Conservation (phyloP, 2,113 vertebrate genomes). For the Xiphias gladius region DNA sequence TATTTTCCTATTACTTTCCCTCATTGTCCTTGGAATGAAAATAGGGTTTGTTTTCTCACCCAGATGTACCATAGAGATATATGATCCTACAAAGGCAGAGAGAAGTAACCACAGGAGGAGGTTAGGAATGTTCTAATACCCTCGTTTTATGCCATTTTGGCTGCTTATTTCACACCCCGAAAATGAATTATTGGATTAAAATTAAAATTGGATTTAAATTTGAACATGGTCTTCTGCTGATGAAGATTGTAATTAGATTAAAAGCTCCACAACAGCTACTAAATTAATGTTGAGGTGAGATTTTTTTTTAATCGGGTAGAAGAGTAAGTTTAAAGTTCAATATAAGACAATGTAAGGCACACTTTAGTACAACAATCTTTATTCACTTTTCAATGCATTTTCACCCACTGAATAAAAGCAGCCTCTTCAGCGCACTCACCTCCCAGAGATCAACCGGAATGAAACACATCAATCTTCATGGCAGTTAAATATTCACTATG, state of each 20-base stretch:
- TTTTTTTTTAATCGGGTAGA: not conserved
- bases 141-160: too few relatives aligned
- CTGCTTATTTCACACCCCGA: too few relatives aligned
- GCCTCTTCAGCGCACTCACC: not conserved
- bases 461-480: conserved; percentile 28
- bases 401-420: conserved; percentile 31
- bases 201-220: too few relatives aligned
- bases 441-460: conserved; percentile 12
- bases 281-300: not conserved
- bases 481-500: conserved; percentile 35
- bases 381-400: conserved; percentile 43
- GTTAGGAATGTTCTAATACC: too few relatives aligned
- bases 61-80: too few relatives aligned
- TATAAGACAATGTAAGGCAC: not conserved
- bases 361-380: conserved; percentile 56
- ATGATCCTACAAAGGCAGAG: too few relatives aligned
- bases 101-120: too few relatives aligned
- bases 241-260: not conserved
- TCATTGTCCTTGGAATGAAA: too few relatives aligned
- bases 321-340: not conserved
- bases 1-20: not conserved
- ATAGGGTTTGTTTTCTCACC: too few relatives aligned
- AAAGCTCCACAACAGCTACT: not conserved
- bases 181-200: too few relatives aligned
- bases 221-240: too few relatives aligned